Base-by-base conservation (phyloP, 92 coral and sea anemone genomes). In the Phenganax stokvisi region DNA sequence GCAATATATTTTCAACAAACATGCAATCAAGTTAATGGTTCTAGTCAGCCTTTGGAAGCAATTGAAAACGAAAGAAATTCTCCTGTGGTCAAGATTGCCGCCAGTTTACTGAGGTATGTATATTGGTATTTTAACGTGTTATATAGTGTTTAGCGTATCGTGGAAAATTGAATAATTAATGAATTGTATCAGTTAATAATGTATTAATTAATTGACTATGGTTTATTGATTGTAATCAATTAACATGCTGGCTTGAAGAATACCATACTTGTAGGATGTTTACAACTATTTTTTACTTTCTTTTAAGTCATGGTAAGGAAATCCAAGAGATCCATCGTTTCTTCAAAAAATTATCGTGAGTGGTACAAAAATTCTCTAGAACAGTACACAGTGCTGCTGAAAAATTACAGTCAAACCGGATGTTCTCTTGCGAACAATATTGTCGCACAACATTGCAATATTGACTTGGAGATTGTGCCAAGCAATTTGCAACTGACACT, bases 341-440 rank as follows among this genome's bases (percentile, higher is more conserved):
- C 67, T 76, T 76, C 67, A 62, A 76, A 52, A 30, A 76, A 52
- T 76, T 76, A 25, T 28, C 47, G 81, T 76, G 60, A 58, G 81
- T 75, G 29, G 51, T 37, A 37, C 47, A 5, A 37, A 37, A 37
- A 37, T 37, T 5, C 47, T 5, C 47, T 37, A 37, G 47, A 65
- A 65, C 16, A 17, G 71, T 44, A 10, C 11, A 17, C 10, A 6
- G 0, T 65, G 71, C 31, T 65, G 27, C 10, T 6, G 10, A 2
- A 37, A 1, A 37, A 37, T 37, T 37, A 37, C 47, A 37, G 25
- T 20, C 25, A 20, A 20, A 20, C 25, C 25, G 25, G 25, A 20
- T 20, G 25, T 20, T 20, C 25, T 20, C 25, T 20, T 20, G 25
- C 25, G 25, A 20, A 20, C 25, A 20, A 20, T 20, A 20, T 20